Evolutionary conservation across 2,888 invertebrate genomes (phyloP), one percentile per base, ranked within the genome.

Genomic region (Plusia festucae): DNA sequence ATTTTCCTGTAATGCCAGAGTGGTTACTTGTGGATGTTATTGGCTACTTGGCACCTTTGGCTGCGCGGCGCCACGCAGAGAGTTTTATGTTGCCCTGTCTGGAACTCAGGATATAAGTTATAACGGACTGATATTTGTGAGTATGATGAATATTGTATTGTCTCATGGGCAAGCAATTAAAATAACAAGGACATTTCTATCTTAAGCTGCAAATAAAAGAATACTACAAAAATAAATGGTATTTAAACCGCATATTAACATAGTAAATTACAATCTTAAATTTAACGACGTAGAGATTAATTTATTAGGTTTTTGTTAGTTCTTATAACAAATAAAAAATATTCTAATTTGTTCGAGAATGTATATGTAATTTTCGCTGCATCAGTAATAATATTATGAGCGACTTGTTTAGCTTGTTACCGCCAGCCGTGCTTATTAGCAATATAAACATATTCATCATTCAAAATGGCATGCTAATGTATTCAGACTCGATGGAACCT

Each of bases 401-500:
- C 46, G 11, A 20, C 16, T 20, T 11, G 46, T 58, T 58, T 27
- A 32, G 13, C 49, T n/a, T n/a, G 56, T 40, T 46, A 11, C 18
- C 46, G 24, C 30, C n/a, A 59, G 49, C 24, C 53, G 16, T 16
- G 53, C 53, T 32, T 16, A 60, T 68, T 52, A 79, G 58, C 18
- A 53, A 65, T 63, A 68, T 62, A 62, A 71, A 68, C 60, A 59
- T 65, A 61, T 68, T 64, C 24, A 70, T 72, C 57, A 70, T 73
- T 73, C 59, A 60, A 70, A n/a, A 82, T 79, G 8, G 13, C 27
- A 82, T 76, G 77, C 63, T 68, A 79, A 79, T 82, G 27, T 82
- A 79, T 79, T 61, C 77, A 40, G 34, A 53, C 69, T 57, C 51
- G 62, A 79, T 72, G 54, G 57, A 65, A 73, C 24, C 65, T 73